Evolutionary conservation across 2,113 vertebrate genomes (phyloP).

Genomic region (Leptodactylus fuscus): DNA sequence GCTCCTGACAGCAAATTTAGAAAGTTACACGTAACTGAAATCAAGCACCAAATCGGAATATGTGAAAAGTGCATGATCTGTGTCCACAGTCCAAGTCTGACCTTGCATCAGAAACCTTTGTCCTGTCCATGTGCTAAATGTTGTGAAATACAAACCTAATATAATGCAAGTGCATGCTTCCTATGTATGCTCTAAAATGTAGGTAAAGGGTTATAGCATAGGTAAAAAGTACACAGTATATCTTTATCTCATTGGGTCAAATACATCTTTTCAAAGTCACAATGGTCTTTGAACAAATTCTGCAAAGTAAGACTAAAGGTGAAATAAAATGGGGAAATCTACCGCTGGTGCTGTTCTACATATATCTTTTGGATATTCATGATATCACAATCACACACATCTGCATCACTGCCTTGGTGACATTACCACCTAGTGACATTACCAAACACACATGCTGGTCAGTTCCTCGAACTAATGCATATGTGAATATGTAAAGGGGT

Average conservation of each 20-base stretch:
- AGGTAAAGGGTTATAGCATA: neutral
- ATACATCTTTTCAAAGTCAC: neutral
- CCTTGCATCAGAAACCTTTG: conserved; percentile 17
- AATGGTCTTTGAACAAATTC: neutral
- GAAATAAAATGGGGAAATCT: too few species aligned
- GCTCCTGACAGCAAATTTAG: neutral
- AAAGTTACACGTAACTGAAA: neutral
- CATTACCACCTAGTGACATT: too few species aligned
- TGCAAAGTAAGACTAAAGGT: neutral
- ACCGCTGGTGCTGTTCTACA: too few species aligned
- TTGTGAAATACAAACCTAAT: conserved; percentile 31
- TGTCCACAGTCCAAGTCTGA: neutral
- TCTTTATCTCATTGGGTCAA: neutral
- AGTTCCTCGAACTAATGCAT: too few species aligned
- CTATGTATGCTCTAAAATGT: neutral
- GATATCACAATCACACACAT: too few species aligned
- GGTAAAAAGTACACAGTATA: neutral
- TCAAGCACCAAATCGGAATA: neutral
- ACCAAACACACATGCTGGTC: too few species aligned
- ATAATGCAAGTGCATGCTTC: neutral
- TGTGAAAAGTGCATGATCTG: neutral
- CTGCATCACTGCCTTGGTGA: too few species aligned
- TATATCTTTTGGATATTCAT: too few species aligned
- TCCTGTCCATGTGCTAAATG: conserved; percentile 12
- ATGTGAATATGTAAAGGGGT: too few species aligned